phyloP scores from a whole-genome alignment of 2,888 invertebrate species.

The Megaustenia siamemsis region DNA sequence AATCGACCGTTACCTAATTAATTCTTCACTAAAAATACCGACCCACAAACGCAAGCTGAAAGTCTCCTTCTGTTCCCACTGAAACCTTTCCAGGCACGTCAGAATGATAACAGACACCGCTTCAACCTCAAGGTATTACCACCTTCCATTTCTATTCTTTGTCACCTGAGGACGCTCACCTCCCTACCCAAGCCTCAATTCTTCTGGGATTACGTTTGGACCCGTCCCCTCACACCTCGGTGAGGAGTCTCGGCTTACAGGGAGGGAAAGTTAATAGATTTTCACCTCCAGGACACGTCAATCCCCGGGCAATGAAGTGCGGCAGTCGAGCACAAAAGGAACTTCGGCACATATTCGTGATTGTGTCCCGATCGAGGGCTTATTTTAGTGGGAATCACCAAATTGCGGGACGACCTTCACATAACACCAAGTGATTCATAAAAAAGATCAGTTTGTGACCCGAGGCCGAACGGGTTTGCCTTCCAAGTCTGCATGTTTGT shows the following conservation, averaged over 20 bases:
- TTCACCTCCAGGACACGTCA: background rate
- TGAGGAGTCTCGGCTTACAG: background rate
- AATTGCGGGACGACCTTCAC: background rate
- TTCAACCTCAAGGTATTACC: background rate
- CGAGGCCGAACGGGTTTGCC: background rate
- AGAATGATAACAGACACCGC: background rate
- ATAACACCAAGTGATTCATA: background rate
- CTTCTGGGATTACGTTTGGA: background rate
- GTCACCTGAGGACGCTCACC: background rate
- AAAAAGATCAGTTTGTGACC: background rate
- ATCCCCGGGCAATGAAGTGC: background rate
- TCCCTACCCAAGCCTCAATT: background rate
- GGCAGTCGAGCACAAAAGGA: background rate
- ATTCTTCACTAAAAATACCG: too few species aligned
- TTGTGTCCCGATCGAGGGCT: background rate
- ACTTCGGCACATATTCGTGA: background rate
- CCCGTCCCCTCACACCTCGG: background rate
- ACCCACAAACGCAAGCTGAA: too few species aligned
- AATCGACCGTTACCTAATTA: background rate
- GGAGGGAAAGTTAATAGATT: slow-evolving; percentile 19
- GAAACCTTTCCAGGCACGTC: background rate
- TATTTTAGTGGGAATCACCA: background rate
- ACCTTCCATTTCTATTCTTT: background rate
- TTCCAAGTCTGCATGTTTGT: background rate
- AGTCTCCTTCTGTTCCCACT: too few species aligned